Evolutionary conservation across 2,113 vertebrate species (phyloP).

Genomic region (Cottus gobio): DNA sequence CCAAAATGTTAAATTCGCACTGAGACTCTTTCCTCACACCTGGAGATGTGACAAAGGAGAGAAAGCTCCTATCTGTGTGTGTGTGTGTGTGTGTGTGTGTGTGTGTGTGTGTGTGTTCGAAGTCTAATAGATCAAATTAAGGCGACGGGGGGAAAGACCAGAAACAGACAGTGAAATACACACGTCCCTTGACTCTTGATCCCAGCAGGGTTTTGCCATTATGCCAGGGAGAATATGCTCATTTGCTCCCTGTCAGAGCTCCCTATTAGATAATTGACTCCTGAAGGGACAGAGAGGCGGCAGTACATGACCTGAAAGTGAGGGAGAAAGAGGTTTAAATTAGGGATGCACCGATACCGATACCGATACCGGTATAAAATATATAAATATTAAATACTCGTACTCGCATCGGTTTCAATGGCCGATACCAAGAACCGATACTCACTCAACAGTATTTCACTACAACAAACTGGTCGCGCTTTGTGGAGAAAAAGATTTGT

Average conservation of each 20-base stretch:
- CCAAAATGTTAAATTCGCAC: not conserved
- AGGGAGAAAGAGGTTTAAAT: conserved; percentile 46
- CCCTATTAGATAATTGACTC: conserved; percentile 67
- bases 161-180: conserved; percentile 32
- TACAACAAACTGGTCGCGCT: no score
- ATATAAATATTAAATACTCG: no score
- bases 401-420: no score
- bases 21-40: not conserved
- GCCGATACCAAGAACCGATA: no score
- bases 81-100: not conserved
- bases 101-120: conserved; percentile 9
- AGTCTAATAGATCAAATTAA: conserved; percentile 42
- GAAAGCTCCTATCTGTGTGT: not conserved
- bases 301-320: conserved; percentile 44
- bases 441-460: no score
- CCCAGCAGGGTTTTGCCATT: conserved; percentile 57
- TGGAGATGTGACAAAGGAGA: conserved; percentile 14
- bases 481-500: no score
- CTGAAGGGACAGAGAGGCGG: conserved; percentile 50
- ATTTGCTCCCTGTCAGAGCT: conserved; percentile 60
- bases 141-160: not conserved
- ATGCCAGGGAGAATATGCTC: conserved; percentile 50
- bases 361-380: no score
- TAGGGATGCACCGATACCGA: no score
- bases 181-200: conserved; percentile 44